Conservation (phyloP, 2,113 vertebrate genomes). For the Rhinolophus sinicus region DNA sequence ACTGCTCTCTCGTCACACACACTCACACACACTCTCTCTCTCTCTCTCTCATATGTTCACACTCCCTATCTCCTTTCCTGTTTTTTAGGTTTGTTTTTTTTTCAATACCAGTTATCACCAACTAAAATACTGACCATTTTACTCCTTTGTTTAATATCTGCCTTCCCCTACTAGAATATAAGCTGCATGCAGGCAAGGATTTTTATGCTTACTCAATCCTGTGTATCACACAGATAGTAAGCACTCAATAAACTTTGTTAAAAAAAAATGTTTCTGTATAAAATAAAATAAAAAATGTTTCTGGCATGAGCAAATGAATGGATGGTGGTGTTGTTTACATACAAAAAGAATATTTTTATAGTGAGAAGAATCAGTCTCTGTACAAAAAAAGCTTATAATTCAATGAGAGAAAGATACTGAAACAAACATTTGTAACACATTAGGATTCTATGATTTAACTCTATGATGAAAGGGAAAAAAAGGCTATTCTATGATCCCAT, state of each 20-base stretch:
- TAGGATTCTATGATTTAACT: constrained; percentile 7
- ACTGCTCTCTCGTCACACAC: no score
- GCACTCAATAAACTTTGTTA: not conserved
- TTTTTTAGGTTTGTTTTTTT: not conserved
- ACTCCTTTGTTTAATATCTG: not conserved
- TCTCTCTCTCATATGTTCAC: not conserved
- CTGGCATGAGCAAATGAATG: not conserved
- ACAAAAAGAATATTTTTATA: not conserved
- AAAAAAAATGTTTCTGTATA: no score
- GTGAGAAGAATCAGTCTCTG: not conserved
- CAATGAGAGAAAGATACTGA: constrained; percentile 1
- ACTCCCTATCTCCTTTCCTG: not conserved
- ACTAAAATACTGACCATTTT: constrained; percentile 15
- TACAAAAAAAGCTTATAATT: not conserved
- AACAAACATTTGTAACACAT: not conserved
- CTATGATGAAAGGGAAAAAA: not conserved
- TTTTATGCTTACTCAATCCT: not conserved
- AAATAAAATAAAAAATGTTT: not conserved
- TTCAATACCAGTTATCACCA: not conserved
- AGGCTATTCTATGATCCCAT: not conserved
- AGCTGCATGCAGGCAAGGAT: not conserved
- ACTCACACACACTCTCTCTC: no score
- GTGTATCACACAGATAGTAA: not conserved
- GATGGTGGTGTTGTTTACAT: not conserved
- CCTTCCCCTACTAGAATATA: not conserved